These are phyloP conservation scores for Troides helena DNA, from an alignment of 2,888 invertebrate species.

Conservation along the genomic window DNA sequence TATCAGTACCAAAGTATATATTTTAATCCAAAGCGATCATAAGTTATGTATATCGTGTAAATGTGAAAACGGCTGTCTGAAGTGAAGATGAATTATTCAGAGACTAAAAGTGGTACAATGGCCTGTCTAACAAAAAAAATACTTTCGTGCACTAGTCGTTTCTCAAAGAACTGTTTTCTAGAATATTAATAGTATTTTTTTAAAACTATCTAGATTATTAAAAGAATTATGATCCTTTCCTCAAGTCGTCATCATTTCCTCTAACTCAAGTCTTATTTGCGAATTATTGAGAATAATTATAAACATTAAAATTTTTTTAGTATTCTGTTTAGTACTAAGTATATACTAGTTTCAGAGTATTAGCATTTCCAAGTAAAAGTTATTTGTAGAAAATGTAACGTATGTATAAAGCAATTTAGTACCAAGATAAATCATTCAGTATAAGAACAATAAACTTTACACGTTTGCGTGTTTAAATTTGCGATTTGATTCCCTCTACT, in stretches of 20 bases:
- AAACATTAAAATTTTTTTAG: too few relatives aligned
- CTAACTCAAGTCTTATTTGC: too few relatives aligned
- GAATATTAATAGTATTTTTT: too few relatives aligned
- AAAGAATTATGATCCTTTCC: too few relatives aligned
- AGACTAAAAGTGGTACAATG: slow-evolving; percentile 18
- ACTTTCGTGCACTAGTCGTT: slow-evolving; percentile 5
- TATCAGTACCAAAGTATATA: neutral
- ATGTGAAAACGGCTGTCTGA: slow-evolving; percentile 16
- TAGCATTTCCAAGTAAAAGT: too few relatives aligned
- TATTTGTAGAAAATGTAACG: too few relatives aligned
- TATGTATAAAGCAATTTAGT: too few relatives aligned
- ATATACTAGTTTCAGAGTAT: too few relatives aligned
- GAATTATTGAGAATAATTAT: too few relatives aligned
- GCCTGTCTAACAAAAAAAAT: slow-evolving; percentile 15
- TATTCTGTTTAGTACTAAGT: too few relatives aligned
- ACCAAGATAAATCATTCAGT: neutral
- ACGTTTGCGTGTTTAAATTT: slow-evolving; percentile 39
- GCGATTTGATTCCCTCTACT: slow-evolving; percentile 59
- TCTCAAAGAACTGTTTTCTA: slow-evolving; percentile 3
- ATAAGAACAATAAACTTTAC: neutral
- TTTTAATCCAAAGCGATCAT: neutral
- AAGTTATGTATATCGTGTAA: slow-evolving; percentile 29
- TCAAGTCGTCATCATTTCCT: too few relatives aligned
- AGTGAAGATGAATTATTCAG: slow-evolving; percentile 25
- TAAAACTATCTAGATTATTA: too few relatives aligned